Evolutionary conservation across 1,140 invertebrate genomes (phyloP).

Genomic region (Matsumurasca onukii): DNA sequence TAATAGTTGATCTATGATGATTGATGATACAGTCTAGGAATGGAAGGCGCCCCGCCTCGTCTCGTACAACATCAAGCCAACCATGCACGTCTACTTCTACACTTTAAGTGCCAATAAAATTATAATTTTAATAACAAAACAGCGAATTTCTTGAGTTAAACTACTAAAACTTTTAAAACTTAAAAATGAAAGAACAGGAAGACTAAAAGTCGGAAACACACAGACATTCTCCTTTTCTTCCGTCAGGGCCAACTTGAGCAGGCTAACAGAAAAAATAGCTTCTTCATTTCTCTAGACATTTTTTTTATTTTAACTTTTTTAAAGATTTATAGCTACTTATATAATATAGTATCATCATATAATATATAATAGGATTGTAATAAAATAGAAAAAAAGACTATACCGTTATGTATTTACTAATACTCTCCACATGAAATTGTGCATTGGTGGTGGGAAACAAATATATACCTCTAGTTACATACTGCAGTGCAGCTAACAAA

Average conservation of each 20-base stretch:
- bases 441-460: constrained; percentile 19
- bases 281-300: constrained; percentile 41
- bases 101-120: constrained; percentile 20
- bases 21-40: not conserved
- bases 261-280: constrained; percentile 44
- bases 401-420: constrained; percentile 39
- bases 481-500: not conserved
- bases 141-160: constrained; percentile 2
- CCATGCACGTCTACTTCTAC: constrained; percentile 22
- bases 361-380: constrained; percentile 42
- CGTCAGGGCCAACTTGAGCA: constrained; percentile 37
- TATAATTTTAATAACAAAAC: constrained; percentile 18
- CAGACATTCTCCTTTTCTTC: constrained; percentile 34
- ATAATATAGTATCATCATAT: constrained; percentile 42
- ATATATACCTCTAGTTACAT: constrained; percentile 2
- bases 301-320: constrained; percentile 40
- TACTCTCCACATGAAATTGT: constrained; percentile 35
- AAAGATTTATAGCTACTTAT: constrained; percentile 41
- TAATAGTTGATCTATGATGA: too few species aligned
- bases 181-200: constrained; percentile 36
- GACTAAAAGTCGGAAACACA: constrained; percentile 39
- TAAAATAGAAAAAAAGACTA: constrained; percentile 45
- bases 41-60: not conserved
- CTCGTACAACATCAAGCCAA: constrained; percentile 3
- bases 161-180: constrained; percentile 30